These are phyloP conservation scores for Odontothrips loti DNA, from an alignment of 2,888 invertebrate species.

Conservation along the genomic window DNA sequence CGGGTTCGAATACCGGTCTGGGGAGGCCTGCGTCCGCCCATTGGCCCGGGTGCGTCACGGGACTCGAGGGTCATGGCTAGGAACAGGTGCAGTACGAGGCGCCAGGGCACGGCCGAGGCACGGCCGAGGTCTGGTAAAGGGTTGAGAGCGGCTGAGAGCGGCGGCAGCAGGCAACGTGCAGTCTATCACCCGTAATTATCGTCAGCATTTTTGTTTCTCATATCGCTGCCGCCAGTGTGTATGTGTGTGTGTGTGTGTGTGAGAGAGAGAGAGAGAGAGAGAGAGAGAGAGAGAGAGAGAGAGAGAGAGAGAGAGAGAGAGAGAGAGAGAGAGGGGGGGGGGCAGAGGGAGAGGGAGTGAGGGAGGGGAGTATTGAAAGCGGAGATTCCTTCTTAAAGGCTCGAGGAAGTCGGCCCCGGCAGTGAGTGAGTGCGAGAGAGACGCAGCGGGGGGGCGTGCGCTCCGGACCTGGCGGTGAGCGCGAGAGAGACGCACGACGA, in stretches of 20 bases:
- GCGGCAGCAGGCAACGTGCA: background rate
- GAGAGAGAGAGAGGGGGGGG: slow-evolving; percentile 23
- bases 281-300: slow-evolving; percentile 24
- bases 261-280: slow-evolving; percentile 27
- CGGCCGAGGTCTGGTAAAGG: background rate
- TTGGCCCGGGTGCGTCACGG: too few relatives aligned
- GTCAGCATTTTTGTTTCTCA: background rate
- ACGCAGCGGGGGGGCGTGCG: too few relatives aligned
- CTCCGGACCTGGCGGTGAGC: background rate
- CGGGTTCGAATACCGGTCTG: too few relatives aligned
- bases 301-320: slow-evolving; percentile 20
- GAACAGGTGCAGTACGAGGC: background rate
- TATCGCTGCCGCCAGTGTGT: slow-evolving; percentile 8
- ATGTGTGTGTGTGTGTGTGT: too few relatives aligned
- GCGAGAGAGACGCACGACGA: background rate
- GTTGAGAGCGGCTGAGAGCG: background rate
- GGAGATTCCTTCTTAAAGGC: background rate
- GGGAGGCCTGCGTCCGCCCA: too few relatives aligned
- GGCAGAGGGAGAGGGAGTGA: slow-evolving; percentile 27
- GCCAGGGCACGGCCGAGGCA: too few relatives aligned
- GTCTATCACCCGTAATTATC: slow-evolving; percentile 4
- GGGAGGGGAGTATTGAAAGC: slow-evolving; percentile 23
- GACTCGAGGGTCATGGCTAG: too few relatives aligned
- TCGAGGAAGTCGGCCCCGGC: too few relatives aligned
- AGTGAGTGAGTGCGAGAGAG: too few relatives aligned